Conservation (phyloP, 35 echinoderm and acorn worm species). For the Ptychodera flava region DNA sequence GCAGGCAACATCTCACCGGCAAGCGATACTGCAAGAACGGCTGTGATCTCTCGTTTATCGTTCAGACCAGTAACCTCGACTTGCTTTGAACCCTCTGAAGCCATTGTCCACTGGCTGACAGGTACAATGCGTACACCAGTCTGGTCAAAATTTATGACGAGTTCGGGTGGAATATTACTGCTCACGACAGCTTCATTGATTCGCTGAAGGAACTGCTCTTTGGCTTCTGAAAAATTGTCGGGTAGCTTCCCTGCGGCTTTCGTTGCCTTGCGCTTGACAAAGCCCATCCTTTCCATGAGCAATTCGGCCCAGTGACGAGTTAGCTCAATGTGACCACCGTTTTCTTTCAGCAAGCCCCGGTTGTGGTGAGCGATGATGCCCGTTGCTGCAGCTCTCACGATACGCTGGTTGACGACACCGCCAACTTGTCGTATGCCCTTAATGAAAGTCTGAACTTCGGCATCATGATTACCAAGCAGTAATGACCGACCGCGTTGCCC, state of each 20-base stretch:
- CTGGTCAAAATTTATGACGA: conserved; percentile 30
- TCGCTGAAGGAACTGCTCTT: background rate
- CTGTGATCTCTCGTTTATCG: conserved; percentile 17
- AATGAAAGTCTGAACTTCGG: conserved; percentile 27
- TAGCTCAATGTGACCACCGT: background rate
- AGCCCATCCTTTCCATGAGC: background rate
- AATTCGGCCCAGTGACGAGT: background rate
- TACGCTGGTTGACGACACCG: background rate
- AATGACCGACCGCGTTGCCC: conserved; percentile 14
- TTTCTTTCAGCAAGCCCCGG: background rate
- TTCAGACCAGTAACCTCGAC: conserved; percentile 4
- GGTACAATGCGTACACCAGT: conserved; percentile 11
- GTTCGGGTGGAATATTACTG: background rate
- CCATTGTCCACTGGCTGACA: conserved; percentile 19
- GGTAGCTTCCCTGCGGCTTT: background rate
- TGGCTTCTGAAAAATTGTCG: background rate
- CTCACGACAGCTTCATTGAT: conserved; percentile 7
- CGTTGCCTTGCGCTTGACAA: background rate
- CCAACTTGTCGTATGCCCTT: background rate
- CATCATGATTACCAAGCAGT: conserved; percentile 31
- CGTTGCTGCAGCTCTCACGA: conserved; percentile 2
- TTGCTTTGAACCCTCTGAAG: conserved; percentile 13
- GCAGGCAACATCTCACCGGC: conserved; percentile 7
- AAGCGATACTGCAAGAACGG: background rate
- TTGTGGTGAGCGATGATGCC: conserved; percentile 8